Evolutionary conservation across 30 jellyfish, hydroid and myxozoan genomes (phyloP).

Genomic region (Nemopilema nomurai): DNA sequence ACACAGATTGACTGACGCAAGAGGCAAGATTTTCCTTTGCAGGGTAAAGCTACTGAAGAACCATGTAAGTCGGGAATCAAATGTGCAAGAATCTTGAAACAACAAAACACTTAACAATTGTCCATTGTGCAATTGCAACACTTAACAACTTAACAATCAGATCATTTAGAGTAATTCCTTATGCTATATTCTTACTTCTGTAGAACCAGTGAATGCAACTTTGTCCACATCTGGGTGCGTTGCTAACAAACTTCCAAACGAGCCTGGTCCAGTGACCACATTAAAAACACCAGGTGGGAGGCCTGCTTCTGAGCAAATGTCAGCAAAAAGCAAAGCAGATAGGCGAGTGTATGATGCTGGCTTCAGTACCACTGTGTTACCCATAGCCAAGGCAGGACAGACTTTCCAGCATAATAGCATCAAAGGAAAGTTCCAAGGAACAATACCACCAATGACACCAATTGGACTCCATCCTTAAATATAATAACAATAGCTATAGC

Average conservation of each 20-base stretch:
- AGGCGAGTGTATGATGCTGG: slow-evolving; percentile 95
- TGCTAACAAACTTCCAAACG: slow-evolving; percentile 92
- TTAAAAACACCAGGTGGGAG: slow-evolving; percentile 99
- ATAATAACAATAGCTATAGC: background rate
- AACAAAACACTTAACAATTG: too few species aligned
- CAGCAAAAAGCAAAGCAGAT: slow-evolving; percentile 95
- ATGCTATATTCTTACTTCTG: slow-evolving; percentile 83
- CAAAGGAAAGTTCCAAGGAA: slow-evolving; percentile 97
- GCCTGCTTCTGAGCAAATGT: slow-evolving; percentile 99
- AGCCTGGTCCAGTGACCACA: slow-evolving; percentile 96
- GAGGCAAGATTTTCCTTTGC: too few species aligned
- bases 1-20: too few species aligned
- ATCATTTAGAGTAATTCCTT: too few species aligned
- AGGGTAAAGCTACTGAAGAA: too few species aligned
- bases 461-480: slow-evolving; percentile 87
- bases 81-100: too few species aligned
- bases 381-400: slow-evolving; percentile 99
- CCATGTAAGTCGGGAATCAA: too few species aligned
- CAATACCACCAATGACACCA: slow-evolving; percentile 97
- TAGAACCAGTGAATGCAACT: slow-evolving; percentile 98
- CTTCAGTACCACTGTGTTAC: slow-evolving; percentile 86
- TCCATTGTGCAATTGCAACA: too few species aligned
- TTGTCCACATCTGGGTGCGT: slow-evolving; percentile 90
- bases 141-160: too few species aligned
- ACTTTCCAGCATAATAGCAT: slow-evolving; percentile 96